Base-by-base conservation (phyloP, 2,113 vertebrate genomes). In the Oncorhynchus masou region DNA sequence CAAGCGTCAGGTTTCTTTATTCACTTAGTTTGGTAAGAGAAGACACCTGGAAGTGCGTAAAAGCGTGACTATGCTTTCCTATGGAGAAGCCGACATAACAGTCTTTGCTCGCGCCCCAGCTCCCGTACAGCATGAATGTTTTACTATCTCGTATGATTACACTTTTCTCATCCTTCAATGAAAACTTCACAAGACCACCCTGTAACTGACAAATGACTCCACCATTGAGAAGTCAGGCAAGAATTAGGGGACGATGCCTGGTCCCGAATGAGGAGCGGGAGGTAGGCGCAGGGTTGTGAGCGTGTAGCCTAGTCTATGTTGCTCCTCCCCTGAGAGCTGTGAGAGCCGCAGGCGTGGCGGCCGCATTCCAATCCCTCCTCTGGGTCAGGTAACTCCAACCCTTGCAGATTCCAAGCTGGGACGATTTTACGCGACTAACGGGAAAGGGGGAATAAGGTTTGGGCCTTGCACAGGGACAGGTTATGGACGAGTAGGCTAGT, bases 161-260 rank as follows among this genome's bases (percentile, higher is more conserved):
- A 74, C 90, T 68, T 82, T 75, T 74, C 69, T 85, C 77, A 76
- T 85, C 78, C 72, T 83, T 83, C 76, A 85, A 77, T 85, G 81
- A 83, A 85, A 79, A 79, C 22, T 72, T 79, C 27, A 45, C 65
- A 67, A 67, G 70, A 71, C 79, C 79, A 79, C 72, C 69, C 72
- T 73, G 82, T 76, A 76, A 75, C 67, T 82, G 85, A 79, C 80
- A 74, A 27, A 74, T 34, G 24, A 49, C 49, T 67, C 49, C 60
- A 59, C 76, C 85, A 80, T 11, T 82, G 69, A 83, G 24, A 66
- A 77, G 71, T 68, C 67, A 34, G 54, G 60, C 13, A 60, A 39
- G 65, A 70, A 49, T 9, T 54, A 67, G 5, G 57, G 31, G 25
- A 59, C n/a, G 25, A 49, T 39, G 27, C 15, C 39, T 68, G 4